These are phyloP conservation scores for Slavum lentiscoides DNA, from an alignment of 2,888 invertebrate genomes.

Conservation along the genomic window DNA sequence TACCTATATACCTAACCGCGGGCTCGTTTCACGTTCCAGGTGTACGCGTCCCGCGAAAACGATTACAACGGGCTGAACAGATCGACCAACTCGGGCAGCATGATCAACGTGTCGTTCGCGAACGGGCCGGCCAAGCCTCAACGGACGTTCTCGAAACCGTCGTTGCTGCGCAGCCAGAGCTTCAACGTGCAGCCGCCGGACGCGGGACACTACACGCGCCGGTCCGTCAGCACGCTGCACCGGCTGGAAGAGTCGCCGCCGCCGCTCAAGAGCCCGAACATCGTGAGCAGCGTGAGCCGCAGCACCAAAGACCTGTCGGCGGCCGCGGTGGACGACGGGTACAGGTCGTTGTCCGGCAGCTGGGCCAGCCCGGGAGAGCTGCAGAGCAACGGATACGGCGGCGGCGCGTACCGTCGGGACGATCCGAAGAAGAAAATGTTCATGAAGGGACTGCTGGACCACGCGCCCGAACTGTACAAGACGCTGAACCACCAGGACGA, in stretches of 20 bases:
- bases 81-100: slow-evolving; percentile 58
- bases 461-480: slow-evolving; percentile 74
- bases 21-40: slow-evolving; percentile 27
- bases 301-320: slow-evolving; percentile 79
- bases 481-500: slow-evolving; percentile 65
- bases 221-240: slow-evolving; percentile 76
- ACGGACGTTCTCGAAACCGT: slow-evolving; percentile 71
- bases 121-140: slow-evolving; percentile 77
- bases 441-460: slow-evolving; percentile 70
- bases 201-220: slow-evolving; percentile 61
- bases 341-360: slow-evolving; percentile 55
- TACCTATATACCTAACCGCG: no score
- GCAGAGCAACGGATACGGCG: slow-evolving; percentile 41
- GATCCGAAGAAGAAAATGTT: slow-evolving; percentile 70
- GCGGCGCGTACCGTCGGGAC: slow-evolving; percentile 62
- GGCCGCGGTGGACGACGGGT: slow-evolving; percentile 58
- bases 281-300: slow-evolving; percentile 81
- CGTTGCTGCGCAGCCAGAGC: slow-evolving; percentile 78
- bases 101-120: slow-evolving; percentile 59
- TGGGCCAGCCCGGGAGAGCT: slow-evolving; percentile 55
- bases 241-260: slow-evolving; percentile 72
- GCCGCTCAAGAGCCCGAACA: slow-evolving; percentile 80
- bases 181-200: slow-evolving; percentile 73
- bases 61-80: slow-evolving; percentile 60
- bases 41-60: slow-evolving; percentile 56